Conservation (phyloP, 2,888 invertebrate species). For the Meandrusa payeni region DNA sequence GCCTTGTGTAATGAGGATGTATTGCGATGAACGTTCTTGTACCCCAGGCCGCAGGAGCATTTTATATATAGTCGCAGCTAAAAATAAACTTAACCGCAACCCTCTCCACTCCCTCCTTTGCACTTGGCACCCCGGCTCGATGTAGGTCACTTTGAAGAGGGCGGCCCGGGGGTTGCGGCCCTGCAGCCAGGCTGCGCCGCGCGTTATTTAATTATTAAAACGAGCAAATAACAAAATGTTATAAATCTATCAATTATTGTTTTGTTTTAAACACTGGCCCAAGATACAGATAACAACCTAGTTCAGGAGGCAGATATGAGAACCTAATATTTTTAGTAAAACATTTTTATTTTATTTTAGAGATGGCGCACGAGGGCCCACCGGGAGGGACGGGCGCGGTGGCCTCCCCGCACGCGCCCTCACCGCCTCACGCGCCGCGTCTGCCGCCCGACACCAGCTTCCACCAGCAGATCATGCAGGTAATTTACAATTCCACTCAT, state of each 20-base stretch:
- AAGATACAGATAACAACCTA: too few species aligned
- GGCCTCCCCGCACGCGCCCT: conserved; percentile 74
- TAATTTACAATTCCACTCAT: conserved; percentile 35
- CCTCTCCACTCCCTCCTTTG: conserved; percentile 26
- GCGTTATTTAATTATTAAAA: too few species aligned
- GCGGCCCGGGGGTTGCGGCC: conserved; percentile 2
- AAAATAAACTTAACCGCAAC: conserved; percentile 48
- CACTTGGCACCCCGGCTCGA: conserved; percentile 20
- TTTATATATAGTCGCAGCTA: conserved; percentile 60
- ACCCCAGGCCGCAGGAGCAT: conserved; percentile 49
- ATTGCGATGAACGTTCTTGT: conserved; percentile 39
- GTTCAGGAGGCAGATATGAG: too few species aligned
- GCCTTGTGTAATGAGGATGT: conserved; percentile 33
- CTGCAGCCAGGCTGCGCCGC: not conserved
- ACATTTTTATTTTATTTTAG: too few species aligned
- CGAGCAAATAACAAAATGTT: too few species aligned
- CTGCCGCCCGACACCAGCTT: conserved; percentile 80
- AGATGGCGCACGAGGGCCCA: conserved; percentile 73
- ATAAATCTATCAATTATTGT: too few species aligned
- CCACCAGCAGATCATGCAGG: conserved; percentile 86
- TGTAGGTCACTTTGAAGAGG: conserved; percentile 31
- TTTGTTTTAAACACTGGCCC: too few species aligned
- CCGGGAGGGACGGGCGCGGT: conserved; percentile 56
- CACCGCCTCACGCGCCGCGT: conserved; percentile 75
- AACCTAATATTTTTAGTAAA: too few species aligned